Conservation (phyloP, 2,113 vertebrate genomes). For the Eclectus roratus region DNA sequence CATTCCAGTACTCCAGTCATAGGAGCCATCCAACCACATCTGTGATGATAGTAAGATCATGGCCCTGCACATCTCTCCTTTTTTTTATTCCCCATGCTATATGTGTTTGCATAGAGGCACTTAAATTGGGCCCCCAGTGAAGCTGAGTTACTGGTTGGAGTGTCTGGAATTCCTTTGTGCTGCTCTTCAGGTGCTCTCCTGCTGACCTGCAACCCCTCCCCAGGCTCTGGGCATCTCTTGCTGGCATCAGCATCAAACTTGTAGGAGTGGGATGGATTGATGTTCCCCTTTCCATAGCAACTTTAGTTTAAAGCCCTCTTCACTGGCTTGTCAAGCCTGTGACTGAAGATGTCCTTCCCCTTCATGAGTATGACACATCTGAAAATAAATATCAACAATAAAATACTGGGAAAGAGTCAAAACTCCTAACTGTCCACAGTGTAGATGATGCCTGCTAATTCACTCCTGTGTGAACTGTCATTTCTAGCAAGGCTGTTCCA, state of each 20-base stretch:
- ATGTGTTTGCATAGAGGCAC: neutral
- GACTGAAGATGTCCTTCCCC: neutral
- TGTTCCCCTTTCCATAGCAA: neutral
- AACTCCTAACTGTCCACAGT: neutral
- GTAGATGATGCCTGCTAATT: slow-evolving; percentile 44
- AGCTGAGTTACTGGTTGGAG: neutral
- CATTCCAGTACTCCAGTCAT: neutral
- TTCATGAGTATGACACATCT: neutral
- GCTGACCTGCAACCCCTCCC: neutral
- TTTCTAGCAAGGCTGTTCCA: slow-evolving; percentile 37
- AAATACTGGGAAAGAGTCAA: neutral
- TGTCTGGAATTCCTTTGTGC: neutral
- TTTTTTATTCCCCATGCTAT: neutral
- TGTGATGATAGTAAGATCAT: neutral
- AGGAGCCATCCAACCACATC: neutral
- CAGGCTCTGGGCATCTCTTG: neutral
- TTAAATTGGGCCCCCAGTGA: neutral
- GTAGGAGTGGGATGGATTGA: neutral
- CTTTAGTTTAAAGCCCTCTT: neutral
- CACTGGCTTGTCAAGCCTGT: neutral
- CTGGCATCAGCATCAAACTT: neutral
- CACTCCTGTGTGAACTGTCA: slow-evolving; percentile 15
- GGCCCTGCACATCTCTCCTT: neutral
- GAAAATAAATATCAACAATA: neutral
- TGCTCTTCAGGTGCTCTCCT: neutral